Evolutionary conservation across 2,888 invertebrate species (phyloP), one percentile per base, ranked within the genome.

Genomic region (Sphecodes monilicornis): DNA sequence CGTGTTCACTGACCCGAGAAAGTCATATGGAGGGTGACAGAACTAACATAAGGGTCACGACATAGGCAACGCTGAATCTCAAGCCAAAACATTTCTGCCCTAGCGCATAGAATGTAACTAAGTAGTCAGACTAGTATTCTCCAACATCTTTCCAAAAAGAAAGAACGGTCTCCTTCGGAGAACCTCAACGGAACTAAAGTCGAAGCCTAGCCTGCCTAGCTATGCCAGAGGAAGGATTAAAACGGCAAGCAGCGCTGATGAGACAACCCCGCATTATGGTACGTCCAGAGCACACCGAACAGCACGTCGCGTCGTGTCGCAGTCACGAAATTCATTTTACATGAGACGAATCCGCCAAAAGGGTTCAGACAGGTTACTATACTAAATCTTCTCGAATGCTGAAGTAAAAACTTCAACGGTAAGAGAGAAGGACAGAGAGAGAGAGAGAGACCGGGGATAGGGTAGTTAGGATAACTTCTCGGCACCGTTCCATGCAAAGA

Each of bases 281-380:
- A 29, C 16, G 29, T 60, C 6, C 60, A 29, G 16, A 60, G 29
- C 16, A 60, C 16, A 60, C 29, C 29, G 60, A 29, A 60, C 29
- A 6, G 16, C 29, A 60, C 6, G 22, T 5, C 22, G 18, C 22
- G 29, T 6, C 29, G 13, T 29, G 60, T 29, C 6, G 60, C 6
- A 29, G 29, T 60, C 60, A 60, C 29, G 60, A 60, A 29, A 60
- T 60, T 60, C 60, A 60, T 60, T 29, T 60, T 29, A 60, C 60
- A 60, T 6, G 60, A 29, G 60, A 60, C 60, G 29, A n/a, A 29
- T 26, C 16, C 60, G 60, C 13, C 4, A 26, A 60, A 60, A 29
- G 60, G 16, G 29, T 6, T 16, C 60, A 29, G 29, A 29, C 29
- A 60, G 16, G 60, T 13, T 29, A 13, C 60, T 60, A 29, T 29